These are phyloP conservation scores for Idaea aversata DNA, from an alignment of 2,888 invertebrate species.

Conservation along the genomic window DNA sequence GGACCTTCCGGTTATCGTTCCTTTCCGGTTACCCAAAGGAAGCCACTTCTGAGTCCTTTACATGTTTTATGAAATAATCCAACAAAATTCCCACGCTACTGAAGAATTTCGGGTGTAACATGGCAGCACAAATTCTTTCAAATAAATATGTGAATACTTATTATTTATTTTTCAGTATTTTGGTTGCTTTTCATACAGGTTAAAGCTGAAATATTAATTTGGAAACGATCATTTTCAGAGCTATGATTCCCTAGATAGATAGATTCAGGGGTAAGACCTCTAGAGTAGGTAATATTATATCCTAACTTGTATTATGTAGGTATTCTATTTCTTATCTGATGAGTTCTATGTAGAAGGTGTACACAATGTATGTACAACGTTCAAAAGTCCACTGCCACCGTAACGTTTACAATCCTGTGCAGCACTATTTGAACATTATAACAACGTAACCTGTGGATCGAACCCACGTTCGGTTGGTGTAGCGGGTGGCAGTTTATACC, in stretches of 20 bases:
- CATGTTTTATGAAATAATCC: constrained; percentile 38
- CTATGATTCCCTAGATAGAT: no score
- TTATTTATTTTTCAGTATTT: no score
- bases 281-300: no score
- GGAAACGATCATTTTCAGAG: background rate
- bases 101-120: constrained; percentile 1
- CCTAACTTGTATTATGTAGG: no score
- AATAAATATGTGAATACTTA: background rate
- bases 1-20: constrained; percentile 29
- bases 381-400: no score
- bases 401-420: no score
- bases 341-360: background rate
- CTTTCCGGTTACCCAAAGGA: constrained; percentile 21
- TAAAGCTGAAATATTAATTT: background rate
- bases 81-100: constrained; percentile 19
- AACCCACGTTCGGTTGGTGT: no score
- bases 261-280: no score
- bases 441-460: no score
- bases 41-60: constrained; percentile 33
- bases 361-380: background rate
- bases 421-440: no score
- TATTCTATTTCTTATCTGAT: background rate
- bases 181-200: background rate
- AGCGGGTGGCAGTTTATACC: no score
- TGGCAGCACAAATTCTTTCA: background rate